phyloP scores from a whole-genome alignment of 1,140 invertebrate species.

The Drosophila teissieri region DNA sequence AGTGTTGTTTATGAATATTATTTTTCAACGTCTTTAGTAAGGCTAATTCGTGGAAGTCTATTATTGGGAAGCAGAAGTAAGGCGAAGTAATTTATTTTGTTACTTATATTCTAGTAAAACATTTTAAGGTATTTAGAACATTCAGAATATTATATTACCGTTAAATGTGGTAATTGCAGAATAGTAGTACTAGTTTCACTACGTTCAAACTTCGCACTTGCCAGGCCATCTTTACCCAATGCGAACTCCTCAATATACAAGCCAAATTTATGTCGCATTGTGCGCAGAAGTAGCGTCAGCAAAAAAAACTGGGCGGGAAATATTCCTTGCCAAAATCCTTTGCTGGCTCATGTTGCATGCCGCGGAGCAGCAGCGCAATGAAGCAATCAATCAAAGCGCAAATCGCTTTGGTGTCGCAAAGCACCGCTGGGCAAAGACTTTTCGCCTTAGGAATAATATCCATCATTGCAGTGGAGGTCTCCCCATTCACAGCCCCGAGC shows the following conservation, averaged over 20 bases:
- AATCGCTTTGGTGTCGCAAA: constrained; percentile 82
- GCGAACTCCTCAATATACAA: background rate
- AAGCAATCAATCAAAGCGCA: constrained; percentile 75
- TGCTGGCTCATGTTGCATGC: constrained; percentile 58
- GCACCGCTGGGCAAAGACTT: constrained; percentile 81
- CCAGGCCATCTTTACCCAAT: background rate
- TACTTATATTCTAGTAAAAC: no score
- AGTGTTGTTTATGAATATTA: constrained; percentile 71
- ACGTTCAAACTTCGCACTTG: background rate
- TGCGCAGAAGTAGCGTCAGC: constrained; percentile 11
- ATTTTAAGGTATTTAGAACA: no score
- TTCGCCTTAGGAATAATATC: constrained; percentile 82
- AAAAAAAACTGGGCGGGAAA: constrained; percentile 6
- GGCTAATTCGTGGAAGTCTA: background rate
- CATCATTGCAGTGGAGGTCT: constrained; percentile 69
- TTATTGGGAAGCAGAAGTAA: background rate
- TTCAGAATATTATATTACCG: no score
- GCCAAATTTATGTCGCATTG: constrained; percentile 58
- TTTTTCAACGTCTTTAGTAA: constrained; percentile 54
- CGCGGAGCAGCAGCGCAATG: constrained; percentile 53
- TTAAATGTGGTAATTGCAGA: no score
- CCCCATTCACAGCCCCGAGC: constrained; percentile 11
- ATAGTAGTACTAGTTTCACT: no score
- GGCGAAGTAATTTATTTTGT: no score
- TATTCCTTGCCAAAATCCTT: constrained; percentile 64